Evolutionary conservation across 2,888 invertebrate species (phyloP).

Genomic region (Cephus rjabovi): DNA sequence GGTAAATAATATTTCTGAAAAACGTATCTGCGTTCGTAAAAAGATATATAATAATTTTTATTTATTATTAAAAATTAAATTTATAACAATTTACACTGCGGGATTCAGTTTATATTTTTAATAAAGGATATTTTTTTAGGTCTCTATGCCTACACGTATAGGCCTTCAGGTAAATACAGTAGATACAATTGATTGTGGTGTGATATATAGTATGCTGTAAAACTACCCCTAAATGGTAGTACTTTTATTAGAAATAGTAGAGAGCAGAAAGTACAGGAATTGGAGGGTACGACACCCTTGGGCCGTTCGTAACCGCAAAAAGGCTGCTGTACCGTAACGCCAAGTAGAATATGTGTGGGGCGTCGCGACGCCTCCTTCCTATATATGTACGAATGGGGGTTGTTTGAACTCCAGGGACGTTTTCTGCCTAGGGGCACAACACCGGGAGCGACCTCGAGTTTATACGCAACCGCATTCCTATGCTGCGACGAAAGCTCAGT

Average conservation of each 20-base stretch:
- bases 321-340: not conserved
- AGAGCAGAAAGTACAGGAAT: not conserved
- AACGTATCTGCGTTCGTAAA: not conserved
- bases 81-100: too few relatives aligned
- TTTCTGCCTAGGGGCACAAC: not conserved
- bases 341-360: not conserved
- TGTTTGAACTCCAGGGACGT: conserved; percentile 5
- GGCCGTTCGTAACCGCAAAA: conserved; percentile 2
- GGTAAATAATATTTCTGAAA: not conserved
- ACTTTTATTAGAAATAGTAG: not conserved
- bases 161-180: too few relatives aligned
- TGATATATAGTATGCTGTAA: not conserved
- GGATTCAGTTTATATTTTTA: too few relatives aligned
- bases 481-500: conserved; percentile 1
- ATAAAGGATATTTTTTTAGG: too few relatives aligned
- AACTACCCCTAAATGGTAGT: not conserved
- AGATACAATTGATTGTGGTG: not conserved
- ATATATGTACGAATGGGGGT: not conserved
- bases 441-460: not conserved
- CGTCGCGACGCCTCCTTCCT: not conserved
- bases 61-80: not conserved
- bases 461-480: not conserved
- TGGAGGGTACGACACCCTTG: not conserved
- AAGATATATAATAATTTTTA: not conserved
- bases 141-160: too few relatives aligned